Evolutionary conservation across 2,888 invertebrate genomes (phyloP).

Genomic region (Euproctis similis): DNA sequence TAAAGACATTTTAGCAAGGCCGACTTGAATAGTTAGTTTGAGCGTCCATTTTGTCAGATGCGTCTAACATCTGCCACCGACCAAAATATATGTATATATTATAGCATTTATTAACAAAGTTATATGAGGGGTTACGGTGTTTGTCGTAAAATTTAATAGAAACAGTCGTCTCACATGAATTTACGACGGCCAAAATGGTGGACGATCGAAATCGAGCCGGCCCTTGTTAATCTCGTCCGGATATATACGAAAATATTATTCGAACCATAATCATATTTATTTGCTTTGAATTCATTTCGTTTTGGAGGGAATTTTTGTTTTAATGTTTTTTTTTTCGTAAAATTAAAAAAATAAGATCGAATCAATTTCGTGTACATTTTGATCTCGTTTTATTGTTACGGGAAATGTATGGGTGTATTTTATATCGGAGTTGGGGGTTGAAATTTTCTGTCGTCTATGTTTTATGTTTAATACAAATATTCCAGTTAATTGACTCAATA

Average conservation of each 20-base stretch:
- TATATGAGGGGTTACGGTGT: constrained; percentile 59
- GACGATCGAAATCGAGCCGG: constrained; percentile 38
- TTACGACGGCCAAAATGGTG: constrained; percentile 41
- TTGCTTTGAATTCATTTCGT: constrained; percentile 27
- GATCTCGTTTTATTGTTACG: constrained; percentile 5
- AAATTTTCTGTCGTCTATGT: too few species aligned
- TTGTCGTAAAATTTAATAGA: constrained; percentile 70
- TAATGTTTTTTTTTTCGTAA: too few species aligned
- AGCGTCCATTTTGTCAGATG: constrained; percentile 28
- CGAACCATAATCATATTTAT: constrained; percentile 29
- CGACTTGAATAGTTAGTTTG: constrained; percentile 24
- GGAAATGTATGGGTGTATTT: constrained; percentile 1
- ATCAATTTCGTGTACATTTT: constrained; percentile 8
- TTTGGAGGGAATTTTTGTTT: constrained; percentile 10
- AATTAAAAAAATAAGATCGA: too few species aligned
- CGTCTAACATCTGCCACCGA: constrained; percentile 40
- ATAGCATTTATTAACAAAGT: constrained; percentile 71
- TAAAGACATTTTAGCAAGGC: constrained; percentile 8
- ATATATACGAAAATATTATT: constrained; percentile 29
- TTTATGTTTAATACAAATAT: too few species aligned
- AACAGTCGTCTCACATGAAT: constrained; percentile 53
- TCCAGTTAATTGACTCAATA: too few species aligned
- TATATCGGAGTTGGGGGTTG: too few species aligned
- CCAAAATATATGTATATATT: too few species aligned
- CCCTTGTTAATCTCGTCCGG: constrained; percentile 40